Base-by-base conservation (phyloP, 1,140 invertebrate genomes). In the Drosophila orena region DNA sequence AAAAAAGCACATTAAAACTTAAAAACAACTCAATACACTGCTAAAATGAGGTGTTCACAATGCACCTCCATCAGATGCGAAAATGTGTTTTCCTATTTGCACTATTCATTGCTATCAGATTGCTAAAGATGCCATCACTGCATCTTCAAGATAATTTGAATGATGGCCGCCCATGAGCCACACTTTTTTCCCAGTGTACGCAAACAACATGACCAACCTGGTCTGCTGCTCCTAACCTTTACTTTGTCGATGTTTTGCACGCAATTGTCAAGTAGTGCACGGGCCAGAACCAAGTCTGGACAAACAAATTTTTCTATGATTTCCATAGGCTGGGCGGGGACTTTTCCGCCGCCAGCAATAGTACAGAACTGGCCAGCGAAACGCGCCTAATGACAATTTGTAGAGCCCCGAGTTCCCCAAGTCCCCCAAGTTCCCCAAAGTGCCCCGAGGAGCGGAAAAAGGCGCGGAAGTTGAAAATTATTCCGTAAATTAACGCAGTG, bases 241-340 rank as follows among this genome's bases (percentile, higher is more conserved):
- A 44, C 49, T 49, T 52, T 59, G 76, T 53, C 55, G 71, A 46
- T 79, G 7, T 60, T 71, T 86, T 86, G 81, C 81, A 85, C 81
- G 83, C 78, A 86, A 86, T 85, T 86, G 79, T 85, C 81, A 86
- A 86, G 81, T 88, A 78, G 61, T 81, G 69, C 69, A 81, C 58
- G 65, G 60, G 76, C 27, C 58, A 53, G 57, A 56, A 85, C 78
- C 74, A 62, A 81, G 81, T 88, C 83, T 86, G 81, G 83, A 60
- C 78, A 88, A 88, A 86, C 83, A 88, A 81, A 86, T 81, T 86
- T 88, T 86, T 86, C 81, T 81, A 88, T 86, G 81, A 86, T 86
- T 81, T 86, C 57, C 83, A 81, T 38, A 38, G 50, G 43, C 55
- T 35, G 52, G 42, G 20, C 15, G 37, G 15, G n/a, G 17, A 42